phyloP scores from a whole-genome alignment of 2,888 invertebrate genomes.

The Abrostola triplasia region DNA sequence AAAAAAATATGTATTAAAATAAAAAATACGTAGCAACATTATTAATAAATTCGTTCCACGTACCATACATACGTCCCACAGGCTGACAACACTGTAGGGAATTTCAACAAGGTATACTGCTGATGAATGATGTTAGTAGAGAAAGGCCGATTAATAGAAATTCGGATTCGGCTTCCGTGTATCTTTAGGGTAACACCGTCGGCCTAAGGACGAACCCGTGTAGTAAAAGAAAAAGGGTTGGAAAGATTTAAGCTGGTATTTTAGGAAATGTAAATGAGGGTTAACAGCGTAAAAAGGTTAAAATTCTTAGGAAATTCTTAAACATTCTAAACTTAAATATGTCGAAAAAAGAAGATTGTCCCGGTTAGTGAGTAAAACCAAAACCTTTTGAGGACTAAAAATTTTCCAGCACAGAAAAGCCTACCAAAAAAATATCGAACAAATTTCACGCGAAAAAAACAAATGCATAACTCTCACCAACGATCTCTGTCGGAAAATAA shows the following conservation, averaged over 20 bases:
- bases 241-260: constrained; percentile 17
- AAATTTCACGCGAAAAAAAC: constrained; percentile 43
- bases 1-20: constrained; percentile 52
- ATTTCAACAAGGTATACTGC: constrained; percentile 42
- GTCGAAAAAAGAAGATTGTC: neutral
- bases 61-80: constrained; percentile 42
- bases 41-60: constrained; percentile 54
- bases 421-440: constrained; percentile 6
- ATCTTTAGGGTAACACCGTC: constrained; percentile 16
- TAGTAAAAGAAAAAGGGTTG: constrained; percentile 36
- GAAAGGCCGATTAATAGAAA: constrained; percentile 28
- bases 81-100: constrained; percentile 28
- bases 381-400: constrained; percentile 10
- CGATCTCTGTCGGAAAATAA: constrained; percentile 49
- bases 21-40: constrained; percentile 48
- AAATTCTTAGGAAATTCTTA: neutral
- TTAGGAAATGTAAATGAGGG: constrained; percentile 24
- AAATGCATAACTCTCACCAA: constrained; percentile 55
- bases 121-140: constrained; percentile 33
- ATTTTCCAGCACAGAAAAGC: constrained; percentile 9
- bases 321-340: neutral
- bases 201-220: constrained; percentile 4
- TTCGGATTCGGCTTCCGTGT: constrained; percentile 33
- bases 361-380: constrained; percentile 1
- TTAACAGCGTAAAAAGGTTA: constrained; percentile 10